Percentiles rank a stretch among this genome's conserved stretches.
These are phyloP conservation scores for Conchocele bisecta DNA, from an alignment of 2,888 invertebrate genomes.

Conservation along the genomic window DNA sequence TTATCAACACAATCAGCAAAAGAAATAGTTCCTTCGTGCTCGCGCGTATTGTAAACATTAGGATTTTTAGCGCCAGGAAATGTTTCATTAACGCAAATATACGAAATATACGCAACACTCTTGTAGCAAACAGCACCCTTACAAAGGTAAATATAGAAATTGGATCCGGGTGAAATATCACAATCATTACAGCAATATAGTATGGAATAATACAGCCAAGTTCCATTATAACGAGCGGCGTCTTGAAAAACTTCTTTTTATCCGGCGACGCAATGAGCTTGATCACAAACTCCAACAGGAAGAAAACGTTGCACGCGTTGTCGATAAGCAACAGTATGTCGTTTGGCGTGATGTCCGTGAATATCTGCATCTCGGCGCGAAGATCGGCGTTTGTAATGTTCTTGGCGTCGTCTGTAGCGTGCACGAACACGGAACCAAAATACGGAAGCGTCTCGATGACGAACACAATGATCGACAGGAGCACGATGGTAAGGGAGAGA, in stretches of 20 bases:
- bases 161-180: constrained; percentile 61
- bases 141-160: constrained; percentile 59
- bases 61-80: constrained; percentile 67
- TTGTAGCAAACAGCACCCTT: constrained; percentile 61
- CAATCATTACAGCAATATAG: constrained; percentile 64
- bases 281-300: constrained; percentile 64
- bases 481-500: constrained; percentile 58
- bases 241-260: constrained; percentile 59
- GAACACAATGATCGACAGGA: constrained; percentile 66
- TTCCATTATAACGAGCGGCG: constrained; percentile 63
- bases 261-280: constrained; percentile 64
- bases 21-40: constrained; percentile 68
- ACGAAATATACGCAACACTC: constrained; percentile 66
- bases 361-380: constrained; percentile 63
- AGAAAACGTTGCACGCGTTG: constrained; percentile 65
- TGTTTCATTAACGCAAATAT: constrained; percentile 71
- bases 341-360: constrained; percentile 60
- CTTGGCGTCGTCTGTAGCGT: constrained; percentile 42
- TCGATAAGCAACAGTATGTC: constrained; percentile 64
- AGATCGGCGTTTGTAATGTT: constrained; percentile 64
- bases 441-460: constrained; percentile 67
- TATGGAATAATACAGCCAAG: constrained; percentile 64
- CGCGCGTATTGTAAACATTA: constrained; percentile 68
- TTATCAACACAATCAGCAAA: constrained; percentile 62
- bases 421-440: constrained; percentile 62